Conservation (phyloP, 2,113 vertebrate genomes). For the Cavia aperea region DNA sequence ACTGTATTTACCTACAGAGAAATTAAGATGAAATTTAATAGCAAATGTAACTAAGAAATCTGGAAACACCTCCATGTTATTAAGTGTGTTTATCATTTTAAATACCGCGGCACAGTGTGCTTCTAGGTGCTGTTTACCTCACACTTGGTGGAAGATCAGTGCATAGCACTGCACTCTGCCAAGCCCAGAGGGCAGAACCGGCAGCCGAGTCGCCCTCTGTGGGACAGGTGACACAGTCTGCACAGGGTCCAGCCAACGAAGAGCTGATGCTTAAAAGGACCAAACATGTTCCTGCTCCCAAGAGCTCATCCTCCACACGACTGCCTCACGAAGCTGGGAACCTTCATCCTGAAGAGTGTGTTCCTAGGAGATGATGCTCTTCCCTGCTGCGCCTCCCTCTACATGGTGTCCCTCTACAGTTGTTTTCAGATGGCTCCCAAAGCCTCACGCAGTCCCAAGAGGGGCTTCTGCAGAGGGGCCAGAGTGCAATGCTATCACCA, state of each 20-base stretch:
- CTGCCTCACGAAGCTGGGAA: background rate
- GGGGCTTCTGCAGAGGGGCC: background rate
- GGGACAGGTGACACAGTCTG: background rate
- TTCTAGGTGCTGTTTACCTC: background rate
- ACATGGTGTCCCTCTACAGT: background rate
- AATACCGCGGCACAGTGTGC: background rate
- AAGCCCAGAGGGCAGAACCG: too few species aligned
- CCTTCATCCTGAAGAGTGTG: too few species aligned
- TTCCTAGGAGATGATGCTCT: background rate
- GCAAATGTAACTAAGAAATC: background rate
- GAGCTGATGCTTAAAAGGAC: background rate
- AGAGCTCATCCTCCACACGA: too few species aligned
- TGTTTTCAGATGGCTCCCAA: background rate
- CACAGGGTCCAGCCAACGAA: background rate
- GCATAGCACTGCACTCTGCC: rapidly evolving
- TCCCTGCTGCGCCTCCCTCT: background rate
- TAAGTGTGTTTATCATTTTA: background rate
- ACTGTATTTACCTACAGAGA: background rate
- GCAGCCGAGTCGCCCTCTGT: too few species aligned
- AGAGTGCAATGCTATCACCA: background rate
- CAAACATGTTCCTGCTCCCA: background rate
- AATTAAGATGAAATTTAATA: background rate
- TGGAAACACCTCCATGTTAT: background rate
- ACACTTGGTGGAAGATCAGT: background rate
- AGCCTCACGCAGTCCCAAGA: background rate